These are phyloP conservation scores for Oppia nitens DNA, from an alignment of 1,140 invertebrate species.

Conservation along the genomic window DNA sequence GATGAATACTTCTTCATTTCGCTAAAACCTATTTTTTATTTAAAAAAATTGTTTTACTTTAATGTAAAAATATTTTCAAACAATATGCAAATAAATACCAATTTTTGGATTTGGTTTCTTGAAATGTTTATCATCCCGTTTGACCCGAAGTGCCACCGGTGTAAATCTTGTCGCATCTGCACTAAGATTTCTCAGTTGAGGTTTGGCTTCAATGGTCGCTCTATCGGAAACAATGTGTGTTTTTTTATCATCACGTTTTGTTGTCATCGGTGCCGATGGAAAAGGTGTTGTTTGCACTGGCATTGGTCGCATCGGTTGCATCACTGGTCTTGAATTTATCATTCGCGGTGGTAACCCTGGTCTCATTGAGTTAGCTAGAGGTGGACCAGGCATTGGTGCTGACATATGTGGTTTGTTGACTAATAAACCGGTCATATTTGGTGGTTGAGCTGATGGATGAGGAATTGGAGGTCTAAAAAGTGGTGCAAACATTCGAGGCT, in stretches of 20 bases:
- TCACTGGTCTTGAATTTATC: constrained; percentile 29
- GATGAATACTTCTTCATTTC: background rate
- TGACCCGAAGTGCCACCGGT: constrained; percentile 73
- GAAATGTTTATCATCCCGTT: constrained; percentile 45
- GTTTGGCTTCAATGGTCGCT: constrained; percentile 79
- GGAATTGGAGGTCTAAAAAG: constrained; percentile 13
- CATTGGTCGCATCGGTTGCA: constrained; percentile 36
- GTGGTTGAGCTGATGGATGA: background rate
- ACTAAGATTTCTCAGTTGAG: constrained; percentile 78
- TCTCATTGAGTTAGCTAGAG: background rate
- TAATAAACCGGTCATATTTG: background rate
- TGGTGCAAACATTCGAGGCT: constrained; percentile 3
- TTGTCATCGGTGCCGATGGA: background rate
- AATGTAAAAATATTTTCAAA: background rate
- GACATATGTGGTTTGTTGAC: background rate
- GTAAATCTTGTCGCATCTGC: constrained; percentile 89
- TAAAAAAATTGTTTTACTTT: background rate
- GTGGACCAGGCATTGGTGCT: background rate
- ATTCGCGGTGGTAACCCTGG: background rate
- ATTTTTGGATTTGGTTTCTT: background rate
- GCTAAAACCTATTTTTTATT: background rate
- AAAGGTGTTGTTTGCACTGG: constrained; percentile 20
- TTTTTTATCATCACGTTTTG: constrained; percentile 13
- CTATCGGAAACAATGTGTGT: constrained; percentile 22
- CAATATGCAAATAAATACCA: background rate